A percentile compares a stretch with the other conserved stretches of the same genome.
Conservation (phyloP, 2,888 invertebrate species). For the Monochamus alternatus region DNA sequence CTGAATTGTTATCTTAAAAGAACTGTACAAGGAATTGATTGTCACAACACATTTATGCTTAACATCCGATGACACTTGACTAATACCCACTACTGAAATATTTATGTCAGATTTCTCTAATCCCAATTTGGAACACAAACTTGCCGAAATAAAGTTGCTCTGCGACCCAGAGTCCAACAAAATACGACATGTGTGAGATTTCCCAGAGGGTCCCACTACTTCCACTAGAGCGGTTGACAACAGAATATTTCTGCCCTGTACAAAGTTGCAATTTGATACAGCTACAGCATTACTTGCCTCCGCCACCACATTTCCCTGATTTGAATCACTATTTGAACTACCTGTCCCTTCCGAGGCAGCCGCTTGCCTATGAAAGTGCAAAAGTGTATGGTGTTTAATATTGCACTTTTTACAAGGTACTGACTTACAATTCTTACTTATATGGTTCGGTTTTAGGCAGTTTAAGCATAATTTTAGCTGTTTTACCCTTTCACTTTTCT, state of each 20-base stretch:
- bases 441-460: background rate
- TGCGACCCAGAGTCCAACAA: too few relatives aligned
- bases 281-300: background rate
- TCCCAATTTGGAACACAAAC: too few relatives aligned
- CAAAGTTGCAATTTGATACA: slow-evolving; percentile 4
- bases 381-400: slow-evolving; percentile 16
- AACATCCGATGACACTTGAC: too few relatives aligned
- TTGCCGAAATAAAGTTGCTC: too few relatives aligned
- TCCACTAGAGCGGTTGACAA: too few relatives aligned
- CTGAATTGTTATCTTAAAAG: background rate
- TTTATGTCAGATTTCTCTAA: too few relatives aligned
- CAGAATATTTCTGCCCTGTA: too few relatives aligned
- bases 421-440: slow-evolving; percentile 15
- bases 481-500: background rate
- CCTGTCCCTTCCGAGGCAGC: background rate
- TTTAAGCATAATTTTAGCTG: background rate
- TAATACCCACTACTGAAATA: too few relatives aligned
- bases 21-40: slow-evolving; percentile 5
- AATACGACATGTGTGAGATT: too few relatives aligned
- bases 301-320: background rate
- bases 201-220: too few relatives aligned
- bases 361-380: slow-evolving; percentile 15
- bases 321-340: background rate
- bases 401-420: slow-evolving; percentile 22
- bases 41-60: slow-evolving; percentile 5